Conservation (phyloP, 2,888 invertebrate genomes). For the Thelaira solivaga region DNA sequence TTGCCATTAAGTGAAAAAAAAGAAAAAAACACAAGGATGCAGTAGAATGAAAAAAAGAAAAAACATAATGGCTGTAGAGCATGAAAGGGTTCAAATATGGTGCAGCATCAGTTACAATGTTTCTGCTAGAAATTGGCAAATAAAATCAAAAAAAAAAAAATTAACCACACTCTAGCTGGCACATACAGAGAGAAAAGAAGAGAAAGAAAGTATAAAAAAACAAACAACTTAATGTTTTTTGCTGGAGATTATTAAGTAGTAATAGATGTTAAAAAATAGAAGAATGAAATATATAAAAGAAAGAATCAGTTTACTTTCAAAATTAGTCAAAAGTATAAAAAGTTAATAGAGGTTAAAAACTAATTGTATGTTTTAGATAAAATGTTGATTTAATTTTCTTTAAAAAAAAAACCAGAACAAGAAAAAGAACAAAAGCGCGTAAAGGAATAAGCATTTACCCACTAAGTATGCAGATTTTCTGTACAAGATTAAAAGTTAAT, state of each 20-base stretch:
- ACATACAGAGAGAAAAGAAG: no score
- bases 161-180: constrained; percentile 35
- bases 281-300: constrained; percentile 1
- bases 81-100: constrained; percentile 43
- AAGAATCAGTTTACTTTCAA: constrained; percentile 46
- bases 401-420: neutral
- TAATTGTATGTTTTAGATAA: constrained; percentile 60
- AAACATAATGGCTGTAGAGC: constrained; percentile 37
- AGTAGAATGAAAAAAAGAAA: constrained; percentile 2
- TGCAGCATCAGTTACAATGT: neutral
- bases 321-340: constrained; percentile 48
- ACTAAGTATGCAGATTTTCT: constrained; percentile 29
- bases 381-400: constrained; percentile 53
- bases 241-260: constrained; percentile 36
- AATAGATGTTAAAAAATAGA: neutral
- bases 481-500: constrained; percentile 30
- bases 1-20: constrained; percentile 15
- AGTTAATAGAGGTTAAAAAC: constrained; percentile 61
- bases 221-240: constrained; percentile 28
- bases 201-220: no score
- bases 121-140: neutral
- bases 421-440: neutral
- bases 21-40: neutral
- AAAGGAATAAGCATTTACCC: neutral
- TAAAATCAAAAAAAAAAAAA: neutral